phyloP scores from a whole-genome alignment of 1,140 invertebrate genomes.

The Atopsyche davidsoni region DNA sequence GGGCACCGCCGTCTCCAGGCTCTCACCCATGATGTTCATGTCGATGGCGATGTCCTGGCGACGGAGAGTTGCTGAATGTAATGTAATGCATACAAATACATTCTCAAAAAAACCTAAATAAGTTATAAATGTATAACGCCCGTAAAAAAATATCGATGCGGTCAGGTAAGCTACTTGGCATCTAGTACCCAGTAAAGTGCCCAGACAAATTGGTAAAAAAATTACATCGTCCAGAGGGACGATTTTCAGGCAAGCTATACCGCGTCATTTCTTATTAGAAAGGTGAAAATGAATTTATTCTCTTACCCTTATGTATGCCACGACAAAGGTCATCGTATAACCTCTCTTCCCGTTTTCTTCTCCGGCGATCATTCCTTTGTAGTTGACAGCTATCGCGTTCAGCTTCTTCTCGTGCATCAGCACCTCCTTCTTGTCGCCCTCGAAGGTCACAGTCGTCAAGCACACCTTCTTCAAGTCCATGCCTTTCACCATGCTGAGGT shows the following conservation, averaged over 20 bases:
- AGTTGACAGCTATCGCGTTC: slow-evolving; percentile 51
- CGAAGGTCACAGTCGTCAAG: slow-evolving; percentile 66
- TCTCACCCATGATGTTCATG: slow-evolving; percentile 63
- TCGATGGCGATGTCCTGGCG: slow-evolving; percentile 63
- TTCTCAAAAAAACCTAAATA: not conserved
- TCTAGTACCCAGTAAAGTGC: no score
- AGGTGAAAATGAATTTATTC: not conserved
- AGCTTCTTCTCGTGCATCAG: slow-evolving; percentile 55
- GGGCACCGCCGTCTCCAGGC: slow-evolving; percentile 72
- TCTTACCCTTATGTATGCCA: slow-evolving; percentile 65
- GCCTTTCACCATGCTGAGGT: slow-evolving; percentile 61
- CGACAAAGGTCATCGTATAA: slow-evolving; percentile 71
- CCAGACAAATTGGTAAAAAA: no score
- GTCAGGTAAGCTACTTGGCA: no score
- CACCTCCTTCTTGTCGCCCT: slow-evolving; percentile 54
- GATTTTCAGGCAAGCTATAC: no score
- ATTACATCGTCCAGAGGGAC: no score
- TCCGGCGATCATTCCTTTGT: slow-evolving; percentile 56
- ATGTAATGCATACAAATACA: not conserved
- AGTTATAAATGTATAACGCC: no score
- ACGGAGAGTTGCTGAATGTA: slow-evolving; percentile 4
- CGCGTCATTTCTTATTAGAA: not conserved
- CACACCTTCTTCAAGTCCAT: slow-evolving; percentile 57
- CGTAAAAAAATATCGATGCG: no score
- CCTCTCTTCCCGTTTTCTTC: slow-evolving; percentile 65